Evolutionary conservation across 2,888 invertebrate species (phyloP).

Genomic region (Ommatoiulus sabulosus): DNA sequence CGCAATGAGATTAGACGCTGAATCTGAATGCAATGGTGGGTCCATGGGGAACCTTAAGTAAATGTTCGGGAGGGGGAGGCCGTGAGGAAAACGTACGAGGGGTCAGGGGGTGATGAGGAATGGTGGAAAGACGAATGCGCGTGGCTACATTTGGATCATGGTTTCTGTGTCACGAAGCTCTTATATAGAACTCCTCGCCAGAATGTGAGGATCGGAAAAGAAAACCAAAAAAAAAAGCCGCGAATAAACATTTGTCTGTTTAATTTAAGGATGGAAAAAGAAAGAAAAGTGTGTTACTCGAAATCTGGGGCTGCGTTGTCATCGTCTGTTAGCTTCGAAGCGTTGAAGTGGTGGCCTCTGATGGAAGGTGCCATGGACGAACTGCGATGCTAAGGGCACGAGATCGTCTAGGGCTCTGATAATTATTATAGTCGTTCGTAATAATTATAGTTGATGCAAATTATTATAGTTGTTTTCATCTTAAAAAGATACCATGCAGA

Average conservation of each 20-base stretch:
- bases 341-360: background rate
- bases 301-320: background rate
- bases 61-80: background rate
- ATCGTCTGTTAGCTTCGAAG: too few species aligned
- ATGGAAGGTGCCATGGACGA: background rate
- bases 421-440: too few species aligned
- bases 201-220: background rate
- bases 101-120: background rate
- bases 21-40: background rate
- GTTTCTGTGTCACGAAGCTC: background rate
- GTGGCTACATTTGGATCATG: background rate
- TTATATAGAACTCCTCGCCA: background rate
- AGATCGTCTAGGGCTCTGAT: too few species aligned
- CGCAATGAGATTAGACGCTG: constrained; percentile 30
- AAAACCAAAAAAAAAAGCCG: background rate
- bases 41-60: background rate
- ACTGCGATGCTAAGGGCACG: too few species aligned
- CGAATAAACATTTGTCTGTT: background rate
- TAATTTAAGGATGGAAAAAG: background rate
- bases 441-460: too few species aligned
- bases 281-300: background rate
- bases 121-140: background rate
- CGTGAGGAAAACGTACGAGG: background rate
- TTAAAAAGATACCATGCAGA: too few species aligned
- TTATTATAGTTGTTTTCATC: too few species aligned